These are phyloP conservation scores for Peromyscus eremicus DNA, from an alignment of 2,797 vertebrate species.

Conservation along the genomic window DNA sequence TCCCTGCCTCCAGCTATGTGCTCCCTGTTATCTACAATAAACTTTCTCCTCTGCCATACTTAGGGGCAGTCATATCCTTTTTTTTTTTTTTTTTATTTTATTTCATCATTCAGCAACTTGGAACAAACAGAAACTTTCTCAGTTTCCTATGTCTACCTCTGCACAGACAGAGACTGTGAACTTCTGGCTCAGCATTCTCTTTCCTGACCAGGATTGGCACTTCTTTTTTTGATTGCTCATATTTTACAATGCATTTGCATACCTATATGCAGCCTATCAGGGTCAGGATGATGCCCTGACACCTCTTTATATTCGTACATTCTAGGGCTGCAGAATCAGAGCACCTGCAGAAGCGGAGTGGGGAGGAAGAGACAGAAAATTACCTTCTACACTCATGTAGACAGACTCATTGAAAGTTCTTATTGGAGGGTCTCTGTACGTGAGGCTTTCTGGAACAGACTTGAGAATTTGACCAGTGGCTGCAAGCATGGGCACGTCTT, in stretches of 20 bases:
- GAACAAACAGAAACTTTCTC: background rate
- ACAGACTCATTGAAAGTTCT: background rate
- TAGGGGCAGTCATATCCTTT: too few relatives aligned
- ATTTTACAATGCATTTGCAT: background rate
- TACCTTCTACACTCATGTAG: background rate
- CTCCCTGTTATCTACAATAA: too few relatives aligned
- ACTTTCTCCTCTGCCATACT: too few relatives aligned
- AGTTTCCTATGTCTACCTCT: background rate
- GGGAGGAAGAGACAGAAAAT: background rate
- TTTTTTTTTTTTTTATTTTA: too few relatives aligned
- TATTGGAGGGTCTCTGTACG: background rate
- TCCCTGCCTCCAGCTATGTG: too few relatives aligned
- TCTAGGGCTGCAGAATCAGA: background rate
- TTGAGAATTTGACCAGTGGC: background rate
- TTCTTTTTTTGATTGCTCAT: background rate
- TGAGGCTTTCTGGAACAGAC: background rate
- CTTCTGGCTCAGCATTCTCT: background rate
- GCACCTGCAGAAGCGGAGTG: background rate
- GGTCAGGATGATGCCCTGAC: background rate
- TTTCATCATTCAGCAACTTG: background rate
- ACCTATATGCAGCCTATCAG: background rate
- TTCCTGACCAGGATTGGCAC: background rate
- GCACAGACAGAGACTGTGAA: background rate
- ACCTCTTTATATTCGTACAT: background rate
- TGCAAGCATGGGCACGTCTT: too few relatives aligned